phyloP scores from a whole-genome alignment of 2,888 invertebrate genomes.

The Alentia gelatinosa region DNA sequence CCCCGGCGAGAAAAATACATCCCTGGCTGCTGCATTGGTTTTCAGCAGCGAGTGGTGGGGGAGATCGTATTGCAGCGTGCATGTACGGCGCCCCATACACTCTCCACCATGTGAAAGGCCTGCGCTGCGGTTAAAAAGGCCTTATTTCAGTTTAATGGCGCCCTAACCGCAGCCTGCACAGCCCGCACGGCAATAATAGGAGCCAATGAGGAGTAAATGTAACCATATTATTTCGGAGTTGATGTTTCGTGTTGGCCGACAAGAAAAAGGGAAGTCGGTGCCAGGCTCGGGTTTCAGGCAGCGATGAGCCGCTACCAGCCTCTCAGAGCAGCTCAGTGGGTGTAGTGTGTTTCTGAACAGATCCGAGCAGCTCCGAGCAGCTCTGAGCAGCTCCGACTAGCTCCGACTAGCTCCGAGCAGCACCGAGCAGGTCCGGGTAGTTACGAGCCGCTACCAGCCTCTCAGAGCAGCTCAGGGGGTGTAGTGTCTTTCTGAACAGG shows the following conservation, averaged over 20 bases:
- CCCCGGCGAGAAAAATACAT: too few species aligned
- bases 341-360: too few species aligned
- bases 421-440: neutral
- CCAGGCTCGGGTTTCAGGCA: neutral
- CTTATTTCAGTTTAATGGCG: slow-evolving; percentile 3
- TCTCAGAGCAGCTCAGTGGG: neutral
- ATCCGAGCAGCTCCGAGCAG: too few species aligned
- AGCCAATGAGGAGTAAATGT: slow-evolving; percentile 23
- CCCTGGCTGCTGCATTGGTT: too few species aligned
- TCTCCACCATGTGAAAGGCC: neutral
- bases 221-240: slow-evolving; percentile 10
- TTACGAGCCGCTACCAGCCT: neutral
- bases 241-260: neutral
- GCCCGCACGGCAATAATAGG: neutral
- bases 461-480: neutral
- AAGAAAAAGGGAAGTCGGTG: neutral
- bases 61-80: too few species aligned
- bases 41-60: too few species aligned
- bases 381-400: too few species aligned
- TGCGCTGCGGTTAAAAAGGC: neutral
- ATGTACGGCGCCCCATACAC: neutral
- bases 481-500: too few species aligned
- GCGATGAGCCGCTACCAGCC: neutral
- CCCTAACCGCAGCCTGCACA: neutral
- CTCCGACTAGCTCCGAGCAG: too few species aligned